These are phyloP conservation scores for Falco peregrinus DNA, from an alignment of 2,797 vertebrate genomes.

Conservation along the genomic window DNA sequence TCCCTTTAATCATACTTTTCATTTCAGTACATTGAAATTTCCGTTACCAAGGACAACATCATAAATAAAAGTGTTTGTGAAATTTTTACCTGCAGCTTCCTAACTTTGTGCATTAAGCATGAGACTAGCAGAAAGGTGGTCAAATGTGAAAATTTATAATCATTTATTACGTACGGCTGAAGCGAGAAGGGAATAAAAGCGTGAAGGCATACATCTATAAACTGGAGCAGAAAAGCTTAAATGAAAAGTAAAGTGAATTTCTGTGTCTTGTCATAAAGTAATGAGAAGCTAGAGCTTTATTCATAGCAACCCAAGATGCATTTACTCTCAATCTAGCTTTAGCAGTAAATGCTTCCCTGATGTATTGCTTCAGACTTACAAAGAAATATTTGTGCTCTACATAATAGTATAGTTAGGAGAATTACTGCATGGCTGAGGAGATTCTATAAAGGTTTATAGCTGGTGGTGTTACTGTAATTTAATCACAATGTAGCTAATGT, in stretches of 20 bases:
- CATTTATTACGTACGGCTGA: conserved; percentile 88
- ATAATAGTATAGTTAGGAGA: conserved; percentile 83
- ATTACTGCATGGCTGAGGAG: conserved; percentile 81
- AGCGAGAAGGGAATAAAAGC: conserved; percentile 86
- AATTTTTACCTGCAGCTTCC: conserved; percentile 89
- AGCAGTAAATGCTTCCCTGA: conserved; percentile 84
- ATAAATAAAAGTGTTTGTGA: conserved; percentile 94
- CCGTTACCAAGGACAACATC: conserved; percentile 94
- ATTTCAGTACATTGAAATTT: conserved; percentile 97
- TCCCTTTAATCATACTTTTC: conserved; percentile 98
- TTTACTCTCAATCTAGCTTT: conserved; percentile 82
- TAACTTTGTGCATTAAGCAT: conserved; percentile 89
- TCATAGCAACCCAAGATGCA: conserved; percentile 81
- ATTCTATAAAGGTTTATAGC: conserved; percentile 85
- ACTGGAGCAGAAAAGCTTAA: conserved; percentile 83
- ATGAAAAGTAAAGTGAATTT: conserved; percentile 92
- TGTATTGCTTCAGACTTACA: conserved; percentile 84
- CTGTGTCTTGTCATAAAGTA: conserved; percentile 89
- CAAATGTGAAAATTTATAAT: conserved; percentile 94
- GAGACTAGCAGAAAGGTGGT: conserved; percentile 85
- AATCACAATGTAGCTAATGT: conserved; percentile 82
- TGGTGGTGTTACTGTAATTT: conserved; percentile 81
- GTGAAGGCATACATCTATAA: conserved; percentile 86
- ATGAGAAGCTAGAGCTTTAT: conserved; percentile 89
- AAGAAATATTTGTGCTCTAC: conserved; percentile 87